Evolutionary conservation across 1,140 invertebrate genomes (phyloP), one percentile per base, ranked within the genome.

Genomic region (Caenorhabditis remanei): DNA sequence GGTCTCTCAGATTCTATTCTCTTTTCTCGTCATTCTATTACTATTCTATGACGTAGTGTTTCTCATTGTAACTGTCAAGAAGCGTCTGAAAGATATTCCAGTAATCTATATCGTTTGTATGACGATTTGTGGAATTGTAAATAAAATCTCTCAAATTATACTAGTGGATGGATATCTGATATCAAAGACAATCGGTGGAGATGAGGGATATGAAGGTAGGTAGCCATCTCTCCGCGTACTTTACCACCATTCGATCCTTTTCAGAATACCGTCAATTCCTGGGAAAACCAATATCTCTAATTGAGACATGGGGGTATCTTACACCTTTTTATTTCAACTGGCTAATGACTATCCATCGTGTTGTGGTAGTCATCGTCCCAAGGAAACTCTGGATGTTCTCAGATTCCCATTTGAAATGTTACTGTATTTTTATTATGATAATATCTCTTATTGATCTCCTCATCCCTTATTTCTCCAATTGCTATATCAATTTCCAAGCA

Each of bases 401-500:
- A n/a, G 56, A 58, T 14, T n/a, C 40, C 24, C 13, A 65, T 40
- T 13, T 65, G 21, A 9, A 13, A 8, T 11, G 24, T 40, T 65
- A 65, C 32, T 40, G 61, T 40, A 32, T 40, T 65, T 7, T 40
- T 21, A 65, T 58, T 5, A 58, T n/a, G 56, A n/a, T 58, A 19
- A 5, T 53, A 3, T 53, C 50, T 0, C 5, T 24, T 19, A 21
- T 21, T n/a, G 21, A 61, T 61, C 65, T 71, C 19, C 65, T 71
- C 2, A 71, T 71, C 46, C 65, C 65, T 4, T 71, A 71, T 19
- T 71, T 43, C 19, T 71, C 65, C 6, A 4, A 5, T 71, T 71
- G 65, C 40, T 71, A 40, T 13, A 11, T 71, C 2, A 71, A 71
- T n/a, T 71, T 71, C 40, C 21, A 71, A 43, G 65, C 65, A n/a